Conservation (phyloP, 2,797 vertebrate genomes). For the Pteropus rufus region DNA sequence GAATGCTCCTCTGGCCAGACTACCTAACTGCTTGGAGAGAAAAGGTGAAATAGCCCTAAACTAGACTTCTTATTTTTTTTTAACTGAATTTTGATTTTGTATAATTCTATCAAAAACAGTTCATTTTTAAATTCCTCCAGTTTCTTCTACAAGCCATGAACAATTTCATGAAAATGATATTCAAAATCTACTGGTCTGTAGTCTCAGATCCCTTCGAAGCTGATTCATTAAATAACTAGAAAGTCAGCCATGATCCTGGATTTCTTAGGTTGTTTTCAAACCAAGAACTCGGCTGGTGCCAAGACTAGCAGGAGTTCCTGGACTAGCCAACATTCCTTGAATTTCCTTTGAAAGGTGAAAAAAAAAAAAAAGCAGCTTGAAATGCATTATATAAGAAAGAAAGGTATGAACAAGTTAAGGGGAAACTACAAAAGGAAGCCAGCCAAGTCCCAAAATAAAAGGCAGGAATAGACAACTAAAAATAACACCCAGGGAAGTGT, state of each 20-base stretch:
- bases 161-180: background rate
- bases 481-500: conserved; percentile 86
- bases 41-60: background rate
- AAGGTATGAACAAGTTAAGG: conserved; percentile 77
- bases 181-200: background rate
- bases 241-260: conserved; percentile 62
- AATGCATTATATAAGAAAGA: conserved; percentile 79
- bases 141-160: background rate
- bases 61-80: background rate
- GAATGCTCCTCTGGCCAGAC: background rate
- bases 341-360: conserved; percentile 79
- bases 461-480: conserved; percentile 86
- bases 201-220: background rate
- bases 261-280: conserved; percentile 81
- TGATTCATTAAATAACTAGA: conserved; percentile 64
- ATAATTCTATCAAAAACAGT: background rate
- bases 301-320: conserved; percentile 79
- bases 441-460: conserved; percentile 85
- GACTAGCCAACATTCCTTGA: conserved; percentile 73
- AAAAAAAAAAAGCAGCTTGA: conserved; percentile 59
- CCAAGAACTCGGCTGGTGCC: conserved; percentile 78
- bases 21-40: background rate
- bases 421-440: conserved; percentile 86
- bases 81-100: background rate
- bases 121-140: background rate